A percentile compares a stretch with the other conserved stretches of the same genome.
Conservation (phyloP, 1,140 invertebrate genomes). For the Drosophila santomea region DNA sequence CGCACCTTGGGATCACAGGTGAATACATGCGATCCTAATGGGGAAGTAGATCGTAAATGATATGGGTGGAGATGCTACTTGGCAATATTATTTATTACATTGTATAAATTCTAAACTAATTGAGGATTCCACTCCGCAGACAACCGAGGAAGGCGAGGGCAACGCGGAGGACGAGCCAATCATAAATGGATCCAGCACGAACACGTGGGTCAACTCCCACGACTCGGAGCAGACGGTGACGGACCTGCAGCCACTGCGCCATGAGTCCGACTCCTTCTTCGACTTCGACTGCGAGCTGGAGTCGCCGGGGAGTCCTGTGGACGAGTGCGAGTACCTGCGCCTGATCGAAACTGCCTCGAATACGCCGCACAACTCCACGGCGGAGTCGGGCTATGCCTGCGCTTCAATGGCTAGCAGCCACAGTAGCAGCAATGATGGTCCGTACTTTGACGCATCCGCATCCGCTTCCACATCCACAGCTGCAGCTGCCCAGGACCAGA, state of each 20-base stretch:
- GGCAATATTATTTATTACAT: not conserved
- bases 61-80: too few relatives aligned
- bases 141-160: slow-evolving; percentile 65
- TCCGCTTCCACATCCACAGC: slow-evolving; percentile 43
- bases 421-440: slow-evolving; percentile 84
- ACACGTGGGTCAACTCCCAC: slow-evolving; percentile 74
- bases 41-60: too few relatives aligned
- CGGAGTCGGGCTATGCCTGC: slow-evolving; percentile 86
- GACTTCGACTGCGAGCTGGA: slow-evolving; percentile 87
- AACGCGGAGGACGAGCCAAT: slow-evolving; percentile 79
- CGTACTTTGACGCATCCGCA: slow-evolving; percentile 85
- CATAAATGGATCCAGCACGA: slow-evolving; percentile 72
- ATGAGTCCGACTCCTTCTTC: slow-evolving; percentile 86
- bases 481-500: slow-evolving; percentile 19
- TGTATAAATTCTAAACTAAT: not conserved
- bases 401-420: slow-evolving; percentile 82
- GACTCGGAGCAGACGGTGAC: slow-evolving; percentile 79
- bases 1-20: slow-evolving; percentile 88
- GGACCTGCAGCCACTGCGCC: slow-evolving; percentile 84
- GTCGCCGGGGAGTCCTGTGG: slow-evolving; percentile 88
- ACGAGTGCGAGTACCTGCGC: slow-evolving; percentile 86
- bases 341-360: slow-evolving; percentile 85
- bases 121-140: slow-evolving; percentile 26
- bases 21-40: not conserved
- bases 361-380: slow-evolving; percentile 85